Evolutionary conservation across 2,113 vertebrate species (phyloP), one percentile per base, ranked within the genome.

Genomic region (Mesoclemmys tuberculata): DNA sequence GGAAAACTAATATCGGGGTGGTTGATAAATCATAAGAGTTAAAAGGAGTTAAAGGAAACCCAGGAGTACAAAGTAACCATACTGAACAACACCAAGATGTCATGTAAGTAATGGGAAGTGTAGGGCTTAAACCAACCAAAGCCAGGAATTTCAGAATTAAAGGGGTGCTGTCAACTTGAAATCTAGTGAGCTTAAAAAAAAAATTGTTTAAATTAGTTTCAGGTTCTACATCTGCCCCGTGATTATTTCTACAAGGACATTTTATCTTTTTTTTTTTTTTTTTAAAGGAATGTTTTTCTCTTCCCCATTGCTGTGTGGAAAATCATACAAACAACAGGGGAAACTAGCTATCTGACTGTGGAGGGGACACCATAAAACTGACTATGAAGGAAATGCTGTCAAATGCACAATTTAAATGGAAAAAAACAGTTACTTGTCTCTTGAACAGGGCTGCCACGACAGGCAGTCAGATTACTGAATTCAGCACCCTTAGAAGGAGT

Each of bases 1-100:
- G 51, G 89, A 96, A 96, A 97, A 54, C 16, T 91, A 89, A 86
- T 88, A 61, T 35, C 84, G 51, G 77, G 51, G 52, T 77, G 89
- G 58, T 54, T 55, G 90, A 92, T 81, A 87, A 93, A 68, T 18
- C 1, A 52, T 80, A 22, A 21, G 26, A 86, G 16, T 51, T 79
- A 13, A 83, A 86, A 93, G 85, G 26, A 86, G 16, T 51, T 79
- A 13, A 83, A 86, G 94, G 85, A 85, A 93, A 80, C 11, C 22
- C 52, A 35, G 35, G 56, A 77, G 6, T 85, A 78, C 49, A 81
- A 80, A 80, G 49, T 44, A 71, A 31, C 26, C 55, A 41, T 1
- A 3, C 0, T 5, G 38, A 85, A 5, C 0, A 0, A 31, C 51
- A 91, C 44, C 49, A 91, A 83, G 88, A 89, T 56, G 2, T 61